phyloP scores from a whole-genome alignment of 2,888 invertebrate genomes.

The Drosophila melanosoma region DNA sequence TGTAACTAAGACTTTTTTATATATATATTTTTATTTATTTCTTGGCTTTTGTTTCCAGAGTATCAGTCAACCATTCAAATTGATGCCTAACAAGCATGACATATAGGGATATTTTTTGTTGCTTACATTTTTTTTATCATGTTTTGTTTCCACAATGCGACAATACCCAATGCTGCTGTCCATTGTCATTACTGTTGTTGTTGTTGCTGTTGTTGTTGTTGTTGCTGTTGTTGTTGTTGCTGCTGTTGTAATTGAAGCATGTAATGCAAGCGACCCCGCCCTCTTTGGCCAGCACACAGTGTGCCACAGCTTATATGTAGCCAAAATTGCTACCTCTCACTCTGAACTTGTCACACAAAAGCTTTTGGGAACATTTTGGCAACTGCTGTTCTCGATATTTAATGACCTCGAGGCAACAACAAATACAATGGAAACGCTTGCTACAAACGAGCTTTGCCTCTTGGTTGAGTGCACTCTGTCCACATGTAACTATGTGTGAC shows the following conservation, averaged over 20 bases:
- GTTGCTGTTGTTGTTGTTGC: slow-evolving; percentile 31
- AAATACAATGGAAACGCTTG: slow-evolving; percentile 43
- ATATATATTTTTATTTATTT: not conserved
- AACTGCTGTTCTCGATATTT: slow-evolving; percentile 81
- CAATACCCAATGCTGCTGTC: slow-evolving; percentile 65
- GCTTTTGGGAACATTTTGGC: slow-evolving; percentile 79
- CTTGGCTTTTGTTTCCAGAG: not conserved
- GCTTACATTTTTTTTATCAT: slow-evolving; percentile 12
- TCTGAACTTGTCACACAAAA: slow-evolving; percentile 73
- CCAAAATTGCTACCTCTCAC: slow-evolving; percentile 3
- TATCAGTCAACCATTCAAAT: slow-evolving; percentile 10
- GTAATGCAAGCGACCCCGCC: slow-evolving; percentile 67
- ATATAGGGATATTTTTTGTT: slow-evolving; percentile 23
- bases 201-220: slow-evolving; percentile 23
- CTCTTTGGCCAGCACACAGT: slow-evolving; percentile 12
- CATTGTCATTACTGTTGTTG: slow-evolving; percentile 56
- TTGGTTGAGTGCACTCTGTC: slow-evolving; percentile 77
- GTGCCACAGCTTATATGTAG: slow-evolving; percentile 3
- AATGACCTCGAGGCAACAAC: slow-evolving; percentile 79
- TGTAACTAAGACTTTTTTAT: not conserved
- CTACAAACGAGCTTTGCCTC: slow-evolving; percentile 58
- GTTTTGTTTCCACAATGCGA: slow-evolving; percentile 60
- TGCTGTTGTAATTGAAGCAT: slow-evolving; percentile 76
- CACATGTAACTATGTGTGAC: slow-evolving; percentile 78
- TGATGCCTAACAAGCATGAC: slow-evolving; percentile 6